Conservation (phyloP, 2,888 invertebrate genomes). For the Drosophila prolongata region DNA sequence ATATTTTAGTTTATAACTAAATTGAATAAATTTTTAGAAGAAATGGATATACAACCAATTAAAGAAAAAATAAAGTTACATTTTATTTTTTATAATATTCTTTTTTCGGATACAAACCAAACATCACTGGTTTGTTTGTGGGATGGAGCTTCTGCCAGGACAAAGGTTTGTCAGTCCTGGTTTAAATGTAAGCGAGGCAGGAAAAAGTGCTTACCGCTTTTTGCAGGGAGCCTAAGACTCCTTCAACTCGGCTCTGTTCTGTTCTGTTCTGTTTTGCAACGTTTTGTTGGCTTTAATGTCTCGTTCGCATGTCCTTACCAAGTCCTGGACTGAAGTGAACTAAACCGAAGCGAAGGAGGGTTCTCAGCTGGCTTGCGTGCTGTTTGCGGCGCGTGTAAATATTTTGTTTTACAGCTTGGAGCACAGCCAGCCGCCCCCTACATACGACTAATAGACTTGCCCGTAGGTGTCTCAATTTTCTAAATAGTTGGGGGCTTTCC, state of each 20-base stretch:
- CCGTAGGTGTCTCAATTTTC: slow-evolving; percentile 74
- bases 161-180: slow-evolving; percentile 60
- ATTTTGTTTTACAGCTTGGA: slow-evolving; percentile 80
- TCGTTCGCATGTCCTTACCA: slow-evolving; percentile 71
- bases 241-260: slow-evolving; percentile 17
- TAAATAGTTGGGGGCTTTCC: slow-evolving; percentile 60
- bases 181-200: slow-evolving; percentile 62
- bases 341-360: slow-evolving; percentile 38
- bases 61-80: too few species aligned
- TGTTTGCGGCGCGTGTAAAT: slow-evolving; percentile 72
- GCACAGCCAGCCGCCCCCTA: slow-evolving; percentile 44
- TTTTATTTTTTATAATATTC: too few species aligned
- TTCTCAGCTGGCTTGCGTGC: slow-evolving; percentile 64
- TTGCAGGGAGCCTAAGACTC: slow-evolving; percentile 46
- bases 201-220: slow-evolving; percentile 26
- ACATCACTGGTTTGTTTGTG: slow-evolving; percentile 10
- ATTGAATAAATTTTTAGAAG: too few species aligned
- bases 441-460: slow-evolving; percentile 43
- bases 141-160: slow-evolving; percentile 29
- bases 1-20: too few species aligned
- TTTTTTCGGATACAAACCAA: neutral
- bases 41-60: too few species aligned
- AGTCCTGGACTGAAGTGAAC: slow-evolving; percentile 10
- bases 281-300: slow-evolving; percentile 70
- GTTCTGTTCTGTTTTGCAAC: slow-evolving; percentile 20